phyloP scores from a whole-genome alignment of 1,140 invertebrate genomes.

The Bombus soroeensis region DNA sequence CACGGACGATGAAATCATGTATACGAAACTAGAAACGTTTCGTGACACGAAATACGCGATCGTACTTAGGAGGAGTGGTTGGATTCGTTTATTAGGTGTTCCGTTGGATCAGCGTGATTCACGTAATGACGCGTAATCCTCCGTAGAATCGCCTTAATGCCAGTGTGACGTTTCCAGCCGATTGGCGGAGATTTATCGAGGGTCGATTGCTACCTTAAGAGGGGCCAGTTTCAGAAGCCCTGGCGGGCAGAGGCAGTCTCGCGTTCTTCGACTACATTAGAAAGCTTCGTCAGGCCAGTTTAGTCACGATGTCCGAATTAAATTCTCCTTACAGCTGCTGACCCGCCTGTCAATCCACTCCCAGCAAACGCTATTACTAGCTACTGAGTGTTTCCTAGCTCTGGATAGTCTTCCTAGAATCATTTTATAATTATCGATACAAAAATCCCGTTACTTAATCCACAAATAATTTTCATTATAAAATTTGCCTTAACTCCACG shows the following conservation, averaged over 20 bases:
- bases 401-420: neutral
- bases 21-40: conserved; percentile 17
- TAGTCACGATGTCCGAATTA: conserved; percentile 54
- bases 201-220: conserved; percentile 39
- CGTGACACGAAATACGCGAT: conserved; percentile 71
- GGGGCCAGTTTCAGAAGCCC: conserved; percentile 40
- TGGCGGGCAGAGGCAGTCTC: conserved; percentile 42
- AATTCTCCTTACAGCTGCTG: conserved; percentile 54
- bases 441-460: too few relatives aligned
- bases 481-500: too few relatives aligned
- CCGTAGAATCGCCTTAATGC: conserved; percentile 56
- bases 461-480: too few relatives aligned
- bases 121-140: conserved; percentile 62
- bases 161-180: conserved; percentile 53
- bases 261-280: conserved; percentile 30
- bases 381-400: neutral
- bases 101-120: conserved; percentile 57
- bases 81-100: conserved; percentile 40
- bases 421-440: neutral
- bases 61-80: conserved; percentile 44
- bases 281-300: conserved; percentile 37
- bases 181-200: conserved; percentile 63
- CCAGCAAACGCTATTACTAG: neutral
- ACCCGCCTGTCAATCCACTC: neutral
- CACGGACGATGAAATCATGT: neutral